These are phyloP conservation scores for Clarias batrachus DNA, from an alignment of 2,113 vertebrate genomes.

Conservation along the genomic window DNA sequence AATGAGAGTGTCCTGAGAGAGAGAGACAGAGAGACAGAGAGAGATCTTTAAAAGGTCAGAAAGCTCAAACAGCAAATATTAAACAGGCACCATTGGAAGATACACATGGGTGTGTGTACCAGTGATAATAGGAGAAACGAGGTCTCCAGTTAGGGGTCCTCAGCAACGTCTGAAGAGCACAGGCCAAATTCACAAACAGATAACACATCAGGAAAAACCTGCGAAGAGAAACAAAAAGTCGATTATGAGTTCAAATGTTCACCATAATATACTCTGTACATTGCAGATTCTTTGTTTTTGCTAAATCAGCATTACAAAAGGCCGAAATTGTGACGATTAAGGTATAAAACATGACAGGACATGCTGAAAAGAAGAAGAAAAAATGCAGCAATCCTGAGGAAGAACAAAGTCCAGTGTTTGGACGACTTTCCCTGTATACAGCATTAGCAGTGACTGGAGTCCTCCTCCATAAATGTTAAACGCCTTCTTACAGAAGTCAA, in stretches of 20 bases:
- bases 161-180: conserved; percentile 86
- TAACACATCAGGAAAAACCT: conserved; percentile 96
- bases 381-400: not conserved
- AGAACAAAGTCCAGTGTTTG: not conserved
- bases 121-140: conserved; percentile 90
- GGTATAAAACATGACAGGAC: not conserved
- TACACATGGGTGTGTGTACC: conserved; percentile 62
- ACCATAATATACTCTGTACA: not conserved
- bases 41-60: not conserved
- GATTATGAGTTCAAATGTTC: not conserved
- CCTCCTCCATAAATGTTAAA: not conserved
- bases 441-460: not conserved
- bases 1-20: conserved; percentile 81
- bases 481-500: not conserved
- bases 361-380: not conserved
- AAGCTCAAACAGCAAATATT: not conserved
- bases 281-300: not conserved
- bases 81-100: not conserved
- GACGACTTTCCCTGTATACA: not conserved
- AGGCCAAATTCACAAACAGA: conserved; percentile 89
- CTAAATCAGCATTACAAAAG: not conserved
- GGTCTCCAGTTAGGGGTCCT: conserved; percentile 91
- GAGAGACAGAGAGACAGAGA: conserved; percentile 27
- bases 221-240: not conserved
- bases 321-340: not conserved